phyloP scores from a whole-genome alignment of 2,113 vertebrate species.

The Carettochelys insculpta region DNA sequence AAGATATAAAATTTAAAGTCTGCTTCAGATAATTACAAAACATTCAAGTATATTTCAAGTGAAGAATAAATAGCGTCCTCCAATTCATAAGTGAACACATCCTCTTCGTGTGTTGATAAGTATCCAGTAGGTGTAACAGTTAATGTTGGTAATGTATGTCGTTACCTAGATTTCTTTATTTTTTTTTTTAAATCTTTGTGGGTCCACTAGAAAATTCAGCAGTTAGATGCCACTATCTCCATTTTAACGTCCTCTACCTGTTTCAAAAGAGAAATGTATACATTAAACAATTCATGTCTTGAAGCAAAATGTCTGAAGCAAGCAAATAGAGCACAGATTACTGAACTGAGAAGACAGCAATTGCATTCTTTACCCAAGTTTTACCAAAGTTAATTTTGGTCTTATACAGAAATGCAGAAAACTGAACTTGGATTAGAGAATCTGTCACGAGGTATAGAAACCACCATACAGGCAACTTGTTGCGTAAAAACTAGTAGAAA shows the following conservation, averaged over 20 bases:
- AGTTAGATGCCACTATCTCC: not conserved
- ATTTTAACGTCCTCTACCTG: slow-evolving; percentile 76
- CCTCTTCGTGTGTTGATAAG: not conserved
- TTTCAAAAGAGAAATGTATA: slow-evolving; percentile 50
- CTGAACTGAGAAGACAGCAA: not conserved
- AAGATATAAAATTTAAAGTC: slow-evolving; percentile 15
- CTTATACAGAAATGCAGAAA: not conserved
- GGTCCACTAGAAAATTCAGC: not conserved
- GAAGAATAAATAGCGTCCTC: not conserved
- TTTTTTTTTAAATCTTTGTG: not conserved
- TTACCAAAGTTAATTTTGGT: not conserved
- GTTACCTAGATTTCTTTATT: slow-evolving; percentile 12
- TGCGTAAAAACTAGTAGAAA: not conserved
- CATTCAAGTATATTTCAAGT: not conserved
- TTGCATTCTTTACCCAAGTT: not conserved
- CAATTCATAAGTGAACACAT: accelerated
- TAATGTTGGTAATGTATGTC: not conserved
- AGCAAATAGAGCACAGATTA: not conserved
- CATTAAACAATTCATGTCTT: not conserved
- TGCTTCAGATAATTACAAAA: not conserved
- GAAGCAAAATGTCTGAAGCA: not conserved
- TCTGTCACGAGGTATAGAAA: not conserved
- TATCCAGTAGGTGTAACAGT: not conserved
- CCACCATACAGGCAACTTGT: not conserved
- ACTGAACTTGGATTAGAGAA: not conserved